These are phyloP conservation scores for Promerops cafer DNA, from an alignment of 2,113 vertebrate genomes.

Conservation along the genomic window DNA sequence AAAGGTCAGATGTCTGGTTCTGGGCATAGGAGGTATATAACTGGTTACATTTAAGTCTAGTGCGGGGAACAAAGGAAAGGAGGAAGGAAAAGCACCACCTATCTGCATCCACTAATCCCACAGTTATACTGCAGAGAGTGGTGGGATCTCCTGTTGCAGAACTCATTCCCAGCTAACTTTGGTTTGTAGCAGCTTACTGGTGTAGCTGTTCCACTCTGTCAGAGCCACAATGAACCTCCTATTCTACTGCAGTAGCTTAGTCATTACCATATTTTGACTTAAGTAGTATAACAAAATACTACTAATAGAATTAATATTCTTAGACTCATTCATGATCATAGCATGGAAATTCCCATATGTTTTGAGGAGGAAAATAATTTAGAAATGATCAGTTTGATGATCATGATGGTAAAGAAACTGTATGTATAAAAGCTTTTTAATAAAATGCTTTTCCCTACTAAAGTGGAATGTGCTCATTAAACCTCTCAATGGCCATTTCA, in stretches of 20 bases:
- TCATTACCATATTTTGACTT: not conserved
- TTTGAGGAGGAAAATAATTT: not conserved
- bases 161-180: not conserved
- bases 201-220: not conserved
- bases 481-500: not conserved
- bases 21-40: not conserved
- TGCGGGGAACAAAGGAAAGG: not conserved
- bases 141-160: not conserved
- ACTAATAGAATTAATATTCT: not conserved
- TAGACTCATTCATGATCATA: not conserved
- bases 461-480: not conserved
- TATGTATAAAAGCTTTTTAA: not conserved
- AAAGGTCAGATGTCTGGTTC: not conserved
- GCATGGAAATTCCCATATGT: not conserved
- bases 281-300: not conserved
- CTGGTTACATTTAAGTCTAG: not conserved
- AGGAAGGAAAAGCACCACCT: not conserved
- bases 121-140: not conserved
- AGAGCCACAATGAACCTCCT: not conserved
- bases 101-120: not conserved
- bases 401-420: not conserved
- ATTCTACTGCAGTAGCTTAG: not conserved
- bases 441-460: not conserved
- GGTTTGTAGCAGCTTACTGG: not conserved
- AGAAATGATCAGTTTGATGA: not conserved